Conservation (phyloP, 1,140 invertebrate genomes). For the Diachasmimorpha longicaudata region DNA sequence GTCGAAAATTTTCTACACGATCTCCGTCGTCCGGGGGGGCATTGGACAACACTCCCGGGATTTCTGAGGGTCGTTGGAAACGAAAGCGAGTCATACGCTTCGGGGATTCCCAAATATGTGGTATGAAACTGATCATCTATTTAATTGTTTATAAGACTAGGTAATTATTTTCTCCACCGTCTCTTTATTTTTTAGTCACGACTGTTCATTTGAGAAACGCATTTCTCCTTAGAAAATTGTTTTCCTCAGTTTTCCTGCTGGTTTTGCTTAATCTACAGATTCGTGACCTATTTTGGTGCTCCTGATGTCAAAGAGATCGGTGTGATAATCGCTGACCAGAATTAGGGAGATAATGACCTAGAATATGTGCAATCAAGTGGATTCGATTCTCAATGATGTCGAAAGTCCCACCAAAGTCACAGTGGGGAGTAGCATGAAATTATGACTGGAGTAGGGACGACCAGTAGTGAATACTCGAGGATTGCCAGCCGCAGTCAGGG, state of each 20-base stretch:
- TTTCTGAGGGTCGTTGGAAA: neutral
- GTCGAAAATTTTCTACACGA: no score
- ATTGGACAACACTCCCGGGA: neutral
- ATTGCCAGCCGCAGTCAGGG: neutral
- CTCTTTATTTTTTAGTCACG: no score
- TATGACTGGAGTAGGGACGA: neutral
- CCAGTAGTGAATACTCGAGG: neutral
- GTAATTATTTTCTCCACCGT: no score
- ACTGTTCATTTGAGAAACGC: no score
- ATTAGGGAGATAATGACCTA: no score
- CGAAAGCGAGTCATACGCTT: neutral
- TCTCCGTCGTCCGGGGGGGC: no score
- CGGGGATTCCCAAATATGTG: neutral
- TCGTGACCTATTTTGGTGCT: no score
- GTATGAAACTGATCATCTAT: neutral
- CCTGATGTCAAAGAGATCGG: no score
- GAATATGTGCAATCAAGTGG: neutral
- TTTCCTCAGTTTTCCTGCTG: no score
- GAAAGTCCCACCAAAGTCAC: neutral
- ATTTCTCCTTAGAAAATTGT: no score
- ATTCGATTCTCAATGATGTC: neutral
- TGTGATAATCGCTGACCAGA: no score
- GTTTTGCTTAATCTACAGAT: no score
- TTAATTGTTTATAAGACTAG: neutral
- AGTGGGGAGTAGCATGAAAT: neutral